Conservation (phyloP, 2,888 invertebrate species). For the Lomographa bimaculata region DNA sequence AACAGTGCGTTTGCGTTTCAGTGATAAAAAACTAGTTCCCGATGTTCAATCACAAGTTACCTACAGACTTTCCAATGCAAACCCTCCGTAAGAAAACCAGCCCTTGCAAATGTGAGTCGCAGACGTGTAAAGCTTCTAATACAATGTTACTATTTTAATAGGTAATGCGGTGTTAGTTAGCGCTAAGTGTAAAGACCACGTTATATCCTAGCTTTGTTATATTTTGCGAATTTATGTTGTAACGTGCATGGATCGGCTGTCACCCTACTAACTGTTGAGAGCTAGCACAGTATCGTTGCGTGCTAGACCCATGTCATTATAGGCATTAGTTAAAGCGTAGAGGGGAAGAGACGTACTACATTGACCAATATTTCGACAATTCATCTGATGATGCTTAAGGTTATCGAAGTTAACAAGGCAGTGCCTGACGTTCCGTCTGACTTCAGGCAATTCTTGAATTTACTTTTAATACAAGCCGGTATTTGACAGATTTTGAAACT, state of each 20-base stretch:
- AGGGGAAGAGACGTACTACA: conserved; percentile 25
- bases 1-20: conserved; percentile 73
- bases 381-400: too few relatives aligned
- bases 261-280: conserved; percentile 48
- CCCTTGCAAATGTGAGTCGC: conserved; percentile 95
- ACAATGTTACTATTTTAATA: conserved; percentile 41
- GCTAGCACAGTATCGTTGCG: conserved; percentile 37
- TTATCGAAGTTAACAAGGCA: too few relatives aligned
- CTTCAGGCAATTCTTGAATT: too few relatives aligned
- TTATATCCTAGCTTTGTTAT: conserved; percentile 64
- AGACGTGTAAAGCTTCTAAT: conserved; percentile 46
- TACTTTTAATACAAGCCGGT: too few relatives aligned
- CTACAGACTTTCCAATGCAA: conserved; percentile 89
- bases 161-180: conserved; percentile 67
- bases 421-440: too few relatives aligned
- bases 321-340: conserved; percentile 11
- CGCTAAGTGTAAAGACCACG: conserved; percentile 63
- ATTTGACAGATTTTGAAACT: too few relatives aligned
- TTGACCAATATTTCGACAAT: neutral
- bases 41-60: conserved; percentile 84
- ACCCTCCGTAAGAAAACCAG: conserved; percentile 96
- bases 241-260: conserved; percentile 69
- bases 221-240: conserved; percentile 72
- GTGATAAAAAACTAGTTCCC: conserved; percentile 62
- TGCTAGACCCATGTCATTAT: conserved; percentile 60